phyloP scores from a whole-genome alignment of 2,113 vertebrate genomes.

The Trematocara variabile region DNA sequence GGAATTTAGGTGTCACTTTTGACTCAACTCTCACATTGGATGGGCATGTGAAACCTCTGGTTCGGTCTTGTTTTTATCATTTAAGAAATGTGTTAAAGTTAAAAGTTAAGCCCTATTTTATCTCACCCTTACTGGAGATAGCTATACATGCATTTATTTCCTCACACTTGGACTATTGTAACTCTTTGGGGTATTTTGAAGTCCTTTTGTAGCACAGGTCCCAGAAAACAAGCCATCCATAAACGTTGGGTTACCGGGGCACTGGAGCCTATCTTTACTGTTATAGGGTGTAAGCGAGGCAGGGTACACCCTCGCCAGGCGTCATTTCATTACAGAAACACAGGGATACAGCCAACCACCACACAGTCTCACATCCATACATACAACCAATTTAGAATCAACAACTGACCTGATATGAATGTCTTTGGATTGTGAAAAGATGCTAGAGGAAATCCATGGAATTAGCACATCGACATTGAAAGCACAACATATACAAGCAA shows the following conservation, averaged over 20 bases:
- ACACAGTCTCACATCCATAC: not conserved
- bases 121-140: not conserved
- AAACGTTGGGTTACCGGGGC: not conserved
- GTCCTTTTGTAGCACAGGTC: not conserved
- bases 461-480: not conserved
- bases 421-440: not conserved
- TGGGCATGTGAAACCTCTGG: not conserved
- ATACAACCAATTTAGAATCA: not conserved
- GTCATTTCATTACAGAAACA: not conserved
- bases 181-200: not conserved
- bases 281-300: not conserved
- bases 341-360: not conserved
- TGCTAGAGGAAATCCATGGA: not conserved
- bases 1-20: not conserved
- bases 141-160: no score
- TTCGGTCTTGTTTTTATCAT: not conserved
- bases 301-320: not conserved
- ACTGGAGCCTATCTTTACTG: not conserved
- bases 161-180: no score
- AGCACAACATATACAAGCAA: not conserved
- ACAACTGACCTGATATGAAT: not conserved
- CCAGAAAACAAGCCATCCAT: not conserved
- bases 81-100: not conserved
- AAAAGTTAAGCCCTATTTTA: not conserved
- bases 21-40: not conserved